phyloP scores from a whole-genome alignment of 1,140 invertebrate species.

The Micrasema longulum region DNA sequence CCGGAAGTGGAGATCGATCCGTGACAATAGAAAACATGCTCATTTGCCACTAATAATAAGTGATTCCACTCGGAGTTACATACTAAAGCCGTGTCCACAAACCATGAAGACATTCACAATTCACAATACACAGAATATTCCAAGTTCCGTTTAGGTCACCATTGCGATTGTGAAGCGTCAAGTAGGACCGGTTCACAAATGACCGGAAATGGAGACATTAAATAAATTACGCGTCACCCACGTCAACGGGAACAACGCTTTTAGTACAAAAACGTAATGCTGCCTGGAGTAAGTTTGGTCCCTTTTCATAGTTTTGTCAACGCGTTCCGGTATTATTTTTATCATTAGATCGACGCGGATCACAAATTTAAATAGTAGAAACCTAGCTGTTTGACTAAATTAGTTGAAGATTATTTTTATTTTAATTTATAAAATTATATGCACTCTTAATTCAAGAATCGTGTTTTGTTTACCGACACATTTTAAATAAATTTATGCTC shows the following conservation, averaged over 20 bases:
- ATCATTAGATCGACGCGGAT: too few relatives aligned
- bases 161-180: neutral
- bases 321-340: too few relatives aligned
- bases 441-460: too few relatives aligned
- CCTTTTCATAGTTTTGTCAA: too few relatives aligned
- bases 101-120: constrained; percentile 47
- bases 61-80: constrained; percentile 45
- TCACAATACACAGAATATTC: neutral
- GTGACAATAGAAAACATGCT: constrained; percentile 48
- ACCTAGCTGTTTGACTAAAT: too few relatives aligned
- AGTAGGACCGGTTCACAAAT: neutral
- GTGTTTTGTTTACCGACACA: too few relatives aligned
- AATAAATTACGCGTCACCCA: constrained; percentile 10
- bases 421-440: too few relatives aligned
- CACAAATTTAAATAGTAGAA: too few relatives aligned
- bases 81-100: constrained; percentile 42
- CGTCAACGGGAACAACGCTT: neutral
- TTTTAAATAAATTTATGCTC: too few relatives aligned
- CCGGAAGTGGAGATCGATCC: constrained; percentile 53
- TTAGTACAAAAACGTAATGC: too few relatives aligned
- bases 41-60: constrained; percentile 50
- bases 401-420: too few relatives aligned
- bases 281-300: too few relatives aligned
- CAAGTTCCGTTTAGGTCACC: constrained; percentile 42
- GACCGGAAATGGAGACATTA: constrained; percentile 12